These are phyloP conservation scores for Dryomyza anilis DNA, from an alignment of 2,888 invertebrate species.

Conservation along the genomic window DNA sequence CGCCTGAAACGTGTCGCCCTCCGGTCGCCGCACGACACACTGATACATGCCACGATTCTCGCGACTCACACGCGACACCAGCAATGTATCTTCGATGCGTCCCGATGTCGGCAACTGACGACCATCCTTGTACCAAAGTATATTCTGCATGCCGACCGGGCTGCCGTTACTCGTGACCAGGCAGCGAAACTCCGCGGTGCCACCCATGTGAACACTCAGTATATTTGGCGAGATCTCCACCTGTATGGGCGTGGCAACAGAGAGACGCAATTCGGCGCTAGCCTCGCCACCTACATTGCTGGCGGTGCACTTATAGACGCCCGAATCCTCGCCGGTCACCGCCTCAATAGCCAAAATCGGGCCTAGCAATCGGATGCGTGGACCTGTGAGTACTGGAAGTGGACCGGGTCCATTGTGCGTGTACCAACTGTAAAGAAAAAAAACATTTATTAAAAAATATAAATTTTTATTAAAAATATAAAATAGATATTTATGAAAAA, in stretches of 20 bases:
- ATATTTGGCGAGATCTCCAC: conserved; percentile 71
- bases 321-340: conserved; percentile 72
- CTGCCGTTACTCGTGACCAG: conserved; percentile 66
- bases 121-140: conserved; percentile 73
- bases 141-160: conserved; percentile 65
- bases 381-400: conserved; percentile 68
- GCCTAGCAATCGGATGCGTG: conserved; percentile 70
- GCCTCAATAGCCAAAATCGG: conserved; percentile 74
- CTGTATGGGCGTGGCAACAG: conserved; percentile 71
- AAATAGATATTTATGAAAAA: background rate
- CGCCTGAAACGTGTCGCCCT: conserved; percentile 77
- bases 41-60: conserved; percentile 81
- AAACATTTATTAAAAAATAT: conserved; percentile 13
- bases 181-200: conserved; percentile 75
- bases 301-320: conserved; percentile 71
- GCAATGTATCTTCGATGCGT: conserved; percentile 68
- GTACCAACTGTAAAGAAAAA: conserved; percentile 67
- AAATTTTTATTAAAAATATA: background rate
- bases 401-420: conserved; percentile 71
- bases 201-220: conserved; percentile 75
- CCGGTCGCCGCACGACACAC: conserved; percentile 72
- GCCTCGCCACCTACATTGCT: conserved; percentile 74
- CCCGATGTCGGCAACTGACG: conserved; percentile 71
- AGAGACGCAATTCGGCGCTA: conserved; percentile 70
- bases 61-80: conserved; percentile 71